phyloP scores from a whole-genome alignment of 2,113 vertebrate genomes.

The Caretta caretta region DNA sequence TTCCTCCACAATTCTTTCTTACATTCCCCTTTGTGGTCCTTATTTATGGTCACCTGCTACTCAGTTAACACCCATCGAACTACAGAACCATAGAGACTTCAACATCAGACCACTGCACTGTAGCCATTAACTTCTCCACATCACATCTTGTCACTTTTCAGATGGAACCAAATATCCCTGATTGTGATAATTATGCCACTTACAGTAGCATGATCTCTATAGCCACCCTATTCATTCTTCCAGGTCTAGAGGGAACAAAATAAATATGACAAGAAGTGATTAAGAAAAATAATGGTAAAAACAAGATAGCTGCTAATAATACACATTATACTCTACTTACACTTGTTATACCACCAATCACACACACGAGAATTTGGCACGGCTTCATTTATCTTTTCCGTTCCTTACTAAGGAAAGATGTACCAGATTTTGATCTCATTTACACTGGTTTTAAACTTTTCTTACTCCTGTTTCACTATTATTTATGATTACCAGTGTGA shows the following conservation, averaged over 20 bases:
- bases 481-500: constrained; percentile 47
- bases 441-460: background rate
- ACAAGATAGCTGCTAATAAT: background rate
- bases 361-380: background rate
- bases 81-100: background rate
- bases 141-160: background rate
- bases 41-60: background rate
- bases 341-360: background rate
- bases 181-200: background rate
- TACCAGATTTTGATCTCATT: constrained; percentile 6
- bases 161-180: background rate
- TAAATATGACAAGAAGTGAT: background rate
- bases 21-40: background rate
- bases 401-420: background rate
- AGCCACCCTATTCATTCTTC: background rate
- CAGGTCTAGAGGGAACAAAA: background rate
- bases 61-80: background rate
- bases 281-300: background rate
- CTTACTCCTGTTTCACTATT: background rate
- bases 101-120: rapidly evolving
- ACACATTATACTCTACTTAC: background rate
- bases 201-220: background rate
- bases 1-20: rapidly evolving
- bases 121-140: background rate
- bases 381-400: background rate